Conservation (phyloP, 2,888 invertebrate genomes). For the Harpalus rubripes region DNA sequence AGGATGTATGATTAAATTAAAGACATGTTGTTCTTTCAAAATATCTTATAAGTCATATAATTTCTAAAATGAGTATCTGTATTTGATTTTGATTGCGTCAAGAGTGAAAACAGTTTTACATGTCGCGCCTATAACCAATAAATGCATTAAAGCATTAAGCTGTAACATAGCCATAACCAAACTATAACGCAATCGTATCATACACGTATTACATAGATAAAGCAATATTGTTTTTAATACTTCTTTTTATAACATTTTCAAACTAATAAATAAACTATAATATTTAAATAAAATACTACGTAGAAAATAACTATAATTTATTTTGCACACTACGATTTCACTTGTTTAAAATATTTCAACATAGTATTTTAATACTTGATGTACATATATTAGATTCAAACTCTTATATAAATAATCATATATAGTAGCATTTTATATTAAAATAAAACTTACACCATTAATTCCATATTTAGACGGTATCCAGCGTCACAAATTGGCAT, state of each 20-base stretch:
- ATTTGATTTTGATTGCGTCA: conserved; percentile 38
- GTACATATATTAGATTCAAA: too few species aligned
- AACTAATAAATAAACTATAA: not conserved
- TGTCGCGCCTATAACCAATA: conserved; percentile 34
- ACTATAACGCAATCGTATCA: not conserved
- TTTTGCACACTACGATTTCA: not conserved
- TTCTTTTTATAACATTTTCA: not conserved
- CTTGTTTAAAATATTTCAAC: not conserved
- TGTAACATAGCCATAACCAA: not conserved
- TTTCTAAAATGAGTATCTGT: not conserved
- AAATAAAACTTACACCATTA: not conserved
- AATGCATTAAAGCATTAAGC: conserved; percentile 10
- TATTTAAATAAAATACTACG: not conserved
- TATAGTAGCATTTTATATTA: not conserved
- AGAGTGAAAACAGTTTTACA: conserved; percentile 46
- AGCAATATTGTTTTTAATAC: not conserved
- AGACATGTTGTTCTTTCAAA: not conserved
- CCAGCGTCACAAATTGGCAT: too few species aligned
- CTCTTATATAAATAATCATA: too few species aligned
- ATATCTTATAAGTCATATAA: not conserved
- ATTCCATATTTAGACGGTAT: too few species aligned
- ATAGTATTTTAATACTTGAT: not conserved
- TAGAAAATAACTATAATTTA: not conserved
- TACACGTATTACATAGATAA: conserved; percentile 7
- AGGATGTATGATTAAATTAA: conserved; percentile 7